Base-by-base conservation (phyloP, 2,113 vertebrate genomes). In the Cavia aperea region DNA sequence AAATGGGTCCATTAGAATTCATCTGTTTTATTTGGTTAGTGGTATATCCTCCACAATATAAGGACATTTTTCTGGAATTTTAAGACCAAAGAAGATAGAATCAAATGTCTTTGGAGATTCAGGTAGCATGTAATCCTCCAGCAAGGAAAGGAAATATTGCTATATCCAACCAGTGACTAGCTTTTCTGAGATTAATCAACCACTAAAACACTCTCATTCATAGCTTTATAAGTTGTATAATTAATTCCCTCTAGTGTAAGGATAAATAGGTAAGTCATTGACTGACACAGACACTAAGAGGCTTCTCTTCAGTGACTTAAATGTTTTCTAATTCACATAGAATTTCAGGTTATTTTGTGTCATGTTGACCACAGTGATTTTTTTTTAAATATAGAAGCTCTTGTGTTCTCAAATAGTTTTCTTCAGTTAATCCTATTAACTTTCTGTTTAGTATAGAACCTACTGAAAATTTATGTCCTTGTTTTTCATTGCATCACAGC, bases 81-180 rank as follows among this genome's bases (percentile, higher is more conserved):
- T 92, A 77, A 94, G 82, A 65, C 15, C 12, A 70, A 96, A 78
- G 58, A 92, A 94, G 58, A 79, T 12, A 86, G 82, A 81, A 73
- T 88, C 58, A 54, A 79, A 86, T 66, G 18, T 79, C 70, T 92
- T 86, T 70, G 24, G 46, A 36, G 58, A 77, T 83, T 75, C 49
- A 9, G 14, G 66, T 56, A 66, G 65, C 26, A 13, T 43, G 31
- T n/a, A 56, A 63, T 62, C 21, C 54, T 93, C 51, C 33, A 29
- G 83, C 23, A 83, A 92, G 36, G 19, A 93, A 88, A 88, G 54
- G 83, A 94, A 87, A 65, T 56, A 72, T 1, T 75, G 60, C 58
- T 39, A 19, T 2, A 54, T n/a, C n/a, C 10, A 94, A 58, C 18
- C 85, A 62, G 7, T 58, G 72, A 77, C 66, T 46, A 84, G 73